Conservation (phyloP, 2,888 invertebrate genomes). For the Crematogaster levior region DNA sequence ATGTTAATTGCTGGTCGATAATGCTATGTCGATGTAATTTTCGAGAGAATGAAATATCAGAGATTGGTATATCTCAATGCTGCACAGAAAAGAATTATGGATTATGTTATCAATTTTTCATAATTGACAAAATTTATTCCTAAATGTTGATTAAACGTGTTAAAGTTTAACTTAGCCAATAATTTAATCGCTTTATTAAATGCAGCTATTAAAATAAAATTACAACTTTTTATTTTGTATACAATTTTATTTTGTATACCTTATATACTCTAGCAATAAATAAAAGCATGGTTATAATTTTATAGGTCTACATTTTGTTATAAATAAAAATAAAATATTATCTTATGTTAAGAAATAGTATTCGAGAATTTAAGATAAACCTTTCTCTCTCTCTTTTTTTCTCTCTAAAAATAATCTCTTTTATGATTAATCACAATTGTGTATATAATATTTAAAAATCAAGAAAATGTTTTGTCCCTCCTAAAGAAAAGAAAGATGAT, state of each 20-base stretch:
- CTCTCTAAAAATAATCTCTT: constrained; percentile 39
- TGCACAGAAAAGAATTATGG: constrained; percentile 10
- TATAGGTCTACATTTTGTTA: not conserved
- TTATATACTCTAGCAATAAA: not conserved
- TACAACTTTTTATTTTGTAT: not conserved
- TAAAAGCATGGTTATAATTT: not conserved
- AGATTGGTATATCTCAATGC: not conserved
- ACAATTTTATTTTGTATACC: not conserved
- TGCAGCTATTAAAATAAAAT: not conserved
- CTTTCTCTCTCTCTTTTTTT: no score
- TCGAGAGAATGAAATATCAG: constrained; percentile 7
- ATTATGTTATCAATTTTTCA: not conserved
- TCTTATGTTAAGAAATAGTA: not conserved
- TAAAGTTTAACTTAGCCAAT: not conserved
- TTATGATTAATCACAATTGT: constrained; percentile 42
- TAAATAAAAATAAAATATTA: not conserved
- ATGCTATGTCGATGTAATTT: constrained; percentile 34
- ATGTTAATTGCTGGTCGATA: constrained; percentile 43
- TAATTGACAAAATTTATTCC: not conserved
- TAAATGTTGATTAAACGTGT: not conserved
- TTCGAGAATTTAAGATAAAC: no score
- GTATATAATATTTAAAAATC: constrained; percentile 7
- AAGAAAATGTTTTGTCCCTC: not conserved
- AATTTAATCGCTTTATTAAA: not conserved
- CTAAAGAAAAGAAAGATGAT: constrained; percentile 1